Evolutionary conservation across 2,113 vertebrate species (phyloP).

Genomic region (Pterocles burchelli): DNA sequence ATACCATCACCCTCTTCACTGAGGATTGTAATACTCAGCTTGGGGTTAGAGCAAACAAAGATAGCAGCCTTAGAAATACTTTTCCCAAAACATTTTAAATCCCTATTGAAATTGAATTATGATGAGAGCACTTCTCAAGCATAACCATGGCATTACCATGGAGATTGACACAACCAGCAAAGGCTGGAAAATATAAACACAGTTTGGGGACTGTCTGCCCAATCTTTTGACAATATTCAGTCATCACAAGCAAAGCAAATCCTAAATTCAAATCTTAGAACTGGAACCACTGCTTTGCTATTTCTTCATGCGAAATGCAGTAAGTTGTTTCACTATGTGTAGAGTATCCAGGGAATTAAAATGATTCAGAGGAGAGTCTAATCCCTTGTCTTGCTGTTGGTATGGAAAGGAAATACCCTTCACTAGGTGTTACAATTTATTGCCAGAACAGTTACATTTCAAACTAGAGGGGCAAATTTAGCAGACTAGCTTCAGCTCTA

Average conservation of each 20-base stretch:
- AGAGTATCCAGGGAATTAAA: not conserved
- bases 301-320: not conserved
- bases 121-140: not conserved
- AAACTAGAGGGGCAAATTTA: not conserved
- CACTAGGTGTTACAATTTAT: not conserved
- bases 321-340: not conserved
- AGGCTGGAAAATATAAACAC: not conserved
- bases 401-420: not conserved
- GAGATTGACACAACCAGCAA: constrained; percentile 26
- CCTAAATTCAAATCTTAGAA: not conserved
- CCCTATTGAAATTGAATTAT: not conserved
- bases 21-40: not conserved
- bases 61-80: not conserved
- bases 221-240: not conserved
- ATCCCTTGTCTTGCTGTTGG: not conserved
- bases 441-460: not conserved
- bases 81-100: not conserved
- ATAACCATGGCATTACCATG: constrained; percentile 32
- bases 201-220: not conserved
- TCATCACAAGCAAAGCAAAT: not conserved
- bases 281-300: not conserved
- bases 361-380: not conserved
- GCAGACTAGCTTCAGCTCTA: not conserved
- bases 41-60: not conserved
- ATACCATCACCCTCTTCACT: not conserved